phyloP scores from a whole-genome alignment of 1,140 invertebrate species.

The Sminthurides bifidus region DNA sequence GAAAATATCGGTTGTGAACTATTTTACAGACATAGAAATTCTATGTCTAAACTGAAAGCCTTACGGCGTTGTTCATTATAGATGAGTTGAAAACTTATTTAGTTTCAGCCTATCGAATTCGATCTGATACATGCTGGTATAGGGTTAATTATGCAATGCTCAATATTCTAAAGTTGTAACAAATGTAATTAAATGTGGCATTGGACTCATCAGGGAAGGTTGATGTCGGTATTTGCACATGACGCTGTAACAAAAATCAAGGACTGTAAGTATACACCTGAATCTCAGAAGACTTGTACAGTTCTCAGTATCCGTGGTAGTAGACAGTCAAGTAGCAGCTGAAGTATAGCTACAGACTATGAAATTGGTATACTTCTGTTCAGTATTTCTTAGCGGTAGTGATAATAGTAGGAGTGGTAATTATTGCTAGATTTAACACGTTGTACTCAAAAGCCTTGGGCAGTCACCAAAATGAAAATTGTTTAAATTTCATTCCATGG shows the following conservation, averaged over 20 bases:
- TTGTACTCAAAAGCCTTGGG: neutral
- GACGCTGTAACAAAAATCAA: slow-evolving; percentile 28
- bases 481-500: no score
- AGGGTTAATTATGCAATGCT: neutral
- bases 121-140: neutral
- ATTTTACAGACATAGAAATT: neutral
- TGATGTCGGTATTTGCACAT: slow-evolving; percentile 25
- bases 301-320: neutral
- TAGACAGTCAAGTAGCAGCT: neutral
- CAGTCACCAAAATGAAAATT: no score
- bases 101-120: neutral
- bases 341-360: neutral
- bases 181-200: neutral
- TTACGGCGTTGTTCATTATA: neutral
- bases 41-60: neutral
- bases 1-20: neutral
- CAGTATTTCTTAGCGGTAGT: neutral
- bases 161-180: neutral
- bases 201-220: slow-evolving; percentile 17
- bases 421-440: neutral
- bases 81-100: neutral
- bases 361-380: neutral
- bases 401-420: neutral
- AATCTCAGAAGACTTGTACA: neutral
- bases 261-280: slow-evolving; percentile 26